Percentiles rank a stretch among this genome's conserved stretches.
Conservation (phyloP, 2,113 vertebrate genomes). For the Neoarius graeffei region DNA sequence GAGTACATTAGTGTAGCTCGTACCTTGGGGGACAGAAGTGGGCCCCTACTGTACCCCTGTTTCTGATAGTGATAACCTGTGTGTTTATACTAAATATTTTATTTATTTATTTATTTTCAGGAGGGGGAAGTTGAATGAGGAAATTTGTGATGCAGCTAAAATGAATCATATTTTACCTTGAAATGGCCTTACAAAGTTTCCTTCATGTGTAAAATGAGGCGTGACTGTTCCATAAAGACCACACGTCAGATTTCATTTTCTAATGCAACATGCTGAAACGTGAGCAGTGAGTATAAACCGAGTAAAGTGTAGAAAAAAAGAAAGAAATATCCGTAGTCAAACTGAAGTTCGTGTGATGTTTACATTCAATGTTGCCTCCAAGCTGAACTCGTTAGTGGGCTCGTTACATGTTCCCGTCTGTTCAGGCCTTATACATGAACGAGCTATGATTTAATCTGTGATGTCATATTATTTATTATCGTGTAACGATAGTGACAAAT, state of each 20-base stretch:
- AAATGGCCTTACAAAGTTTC: conserved; percentile 51
- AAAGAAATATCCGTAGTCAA: background rate
- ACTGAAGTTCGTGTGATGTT: conserved; percentile 29
- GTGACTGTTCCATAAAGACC: conserved; percentile 10
- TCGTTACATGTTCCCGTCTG: background rate
- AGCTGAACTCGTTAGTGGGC: background rate
- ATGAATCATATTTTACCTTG: conserved; percentile 18
- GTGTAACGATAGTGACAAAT: background rate
- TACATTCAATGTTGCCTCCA: conserved; percentile 33
- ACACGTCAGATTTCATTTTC: background rate
- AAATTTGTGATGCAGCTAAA: background rate
- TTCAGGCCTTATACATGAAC: background rate
- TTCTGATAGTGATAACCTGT: too few species aligned
- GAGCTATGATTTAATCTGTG: background rate
- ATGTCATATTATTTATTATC: background rate
- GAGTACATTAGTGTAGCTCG: too few species aligned
- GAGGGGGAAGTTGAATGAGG: background rate
- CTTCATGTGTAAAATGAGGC: background rate
- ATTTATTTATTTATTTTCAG: background rate
- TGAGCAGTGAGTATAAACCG: background rate
- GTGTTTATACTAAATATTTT: too few species aligned
- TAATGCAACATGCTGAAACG: background rate
- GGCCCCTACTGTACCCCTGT: too few species aligned
- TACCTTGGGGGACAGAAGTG: too few species aligned
- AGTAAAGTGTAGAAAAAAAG: background rate